Base-by-base conservation (phyloP, 53 echinoderm and acorn worm species). In the Antedon mediterranea region DNA sequence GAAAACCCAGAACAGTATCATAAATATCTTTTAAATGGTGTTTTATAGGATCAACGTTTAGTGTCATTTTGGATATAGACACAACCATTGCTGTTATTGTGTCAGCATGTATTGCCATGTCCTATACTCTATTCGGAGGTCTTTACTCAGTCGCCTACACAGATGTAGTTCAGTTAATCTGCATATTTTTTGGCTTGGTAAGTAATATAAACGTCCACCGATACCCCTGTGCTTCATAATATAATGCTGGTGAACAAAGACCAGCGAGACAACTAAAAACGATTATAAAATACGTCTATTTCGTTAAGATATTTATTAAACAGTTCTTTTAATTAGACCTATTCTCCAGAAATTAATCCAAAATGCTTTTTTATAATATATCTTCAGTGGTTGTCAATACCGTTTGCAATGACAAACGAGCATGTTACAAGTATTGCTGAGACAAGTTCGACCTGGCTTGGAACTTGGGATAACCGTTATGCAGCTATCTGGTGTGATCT, bases 341-440 rank as follows among this genome's bases (percentile, higher is more conserved):
- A n/a, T n/a, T n/a, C n/a, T n/a, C n/a, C n/a, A n/a, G n/a, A n/a
- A n/a, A n/a, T n/a, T n/a, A n/a, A n/a, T n/a, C n/a, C n/a, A n/a
- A 6, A 37, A 6, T 37, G 11, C 37, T 37, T 4, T 37, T 37
- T n/a, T n/a, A n/a, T n/a, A n/a, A 6, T 37, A 37, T 78, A 75
- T 76, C 43, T 34, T 5, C 83, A 93, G 93, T 93, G 93, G 93
- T 26, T 93, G 13, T 88, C 88, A 33, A 89, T 93, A 9, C 93
- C 93, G 0, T 93, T 93, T 79, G 90, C 93, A 26, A 43, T 93
- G 89, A 85, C 87, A 32, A 81, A 90, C 32, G 86, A 88, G 0
- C 81, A 83, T n/a, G 93, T 93, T 18, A 76, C 57, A n/a, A 88
- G 88, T 3, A 91, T 93, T 32, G 73, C 33, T 29, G 44, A 80